These are phyloP conservation scores for Myzus persicae DNA, from an alignment of 1,140 invertebrate genomes.

Conservation along the genomic window DNA sequence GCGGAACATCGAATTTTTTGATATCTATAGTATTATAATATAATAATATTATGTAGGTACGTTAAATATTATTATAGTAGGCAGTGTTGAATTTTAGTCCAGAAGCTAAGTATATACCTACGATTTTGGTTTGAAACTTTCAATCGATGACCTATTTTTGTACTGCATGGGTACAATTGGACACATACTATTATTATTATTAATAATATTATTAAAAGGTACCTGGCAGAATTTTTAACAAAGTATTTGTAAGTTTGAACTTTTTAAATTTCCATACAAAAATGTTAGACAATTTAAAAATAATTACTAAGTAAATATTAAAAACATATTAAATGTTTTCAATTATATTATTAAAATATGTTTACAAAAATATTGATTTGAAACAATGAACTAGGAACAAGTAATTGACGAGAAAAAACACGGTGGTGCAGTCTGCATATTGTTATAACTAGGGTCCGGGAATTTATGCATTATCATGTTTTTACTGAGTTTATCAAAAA, in stretches of 20 bases:
- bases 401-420: no score
- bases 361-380: no score
- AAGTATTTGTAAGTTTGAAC: not conserved
- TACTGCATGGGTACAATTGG: not conserved
- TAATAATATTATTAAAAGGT: not conserved
- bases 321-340: not conserved
- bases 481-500: no score
- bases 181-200: not conserved
- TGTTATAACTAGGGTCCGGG: no score
- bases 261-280: not conserved
- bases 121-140: not conserved
- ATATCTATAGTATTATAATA: not conserved
- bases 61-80: not conserved
- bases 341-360: not conserved
- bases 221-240: not conserved
- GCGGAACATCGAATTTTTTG: not conserved
- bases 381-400: no score
- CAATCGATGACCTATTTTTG: conserved; percentile 1
- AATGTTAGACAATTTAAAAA: not conserved
- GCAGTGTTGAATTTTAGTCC: not conserved
- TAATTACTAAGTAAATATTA: not conserved
- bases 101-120: not conserved
- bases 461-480: no score
- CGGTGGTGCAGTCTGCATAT: no score
- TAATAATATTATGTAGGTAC: no score